Evolutionary conservation across 2,113 vertebrate species (phyloP).

Genomic region (Elaphurus davidianus): DNA sequence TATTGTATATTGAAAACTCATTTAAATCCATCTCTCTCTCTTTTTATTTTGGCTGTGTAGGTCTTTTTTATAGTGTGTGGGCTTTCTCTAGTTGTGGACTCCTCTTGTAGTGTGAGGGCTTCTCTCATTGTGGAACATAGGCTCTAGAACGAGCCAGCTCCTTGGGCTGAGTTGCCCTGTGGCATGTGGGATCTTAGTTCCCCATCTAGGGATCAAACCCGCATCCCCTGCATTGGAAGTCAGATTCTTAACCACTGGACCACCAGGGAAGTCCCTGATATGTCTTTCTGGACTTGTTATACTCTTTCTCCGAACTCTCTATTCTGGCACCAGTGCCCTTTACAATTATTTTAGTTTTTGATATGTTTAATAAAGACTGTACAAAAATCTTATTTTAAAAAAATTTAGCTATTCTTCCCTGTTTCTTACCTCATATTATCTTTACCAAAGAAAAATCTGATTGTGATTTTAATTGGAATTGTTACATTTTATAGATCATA

Average conservation of each 20-base stretch:
- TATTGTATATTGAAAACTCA: neutral
- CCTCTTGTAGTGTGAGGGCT: neutral
- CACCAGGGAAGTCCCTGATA: neutral
- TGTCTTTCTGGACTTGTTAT: neutral
- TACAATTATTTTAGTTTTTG: neutral
- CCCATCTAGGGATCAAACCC: neutral
- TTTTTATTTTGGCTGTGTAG: neutral
- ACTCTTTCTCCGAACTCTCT: neutral
- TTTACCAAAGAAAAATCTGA: neutral
- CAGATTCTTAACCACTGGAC: neutral
- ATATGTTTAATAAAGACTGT: neutral
- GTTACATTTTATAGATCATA: neutral
- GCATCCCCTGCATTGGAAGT: neutral
- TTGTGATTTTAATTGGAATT: conserved; percentile 13
- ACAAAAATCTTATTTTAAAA: neutral
- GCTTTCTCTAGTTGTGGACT: neutral
- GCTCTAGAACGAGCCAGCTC: neutral
- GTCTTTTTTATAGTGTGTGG: neutral
- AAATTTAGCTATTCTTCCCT: neutral
- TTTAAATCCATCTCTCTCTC: neutral
- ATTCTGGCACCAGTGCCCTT: neutral
- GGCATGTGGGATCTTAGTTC: neutral
- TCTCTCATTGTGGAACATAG: neutral
- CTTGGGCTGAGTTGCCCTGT: neutral
- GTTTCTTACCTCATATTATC: neutral